Conservation (phyloP, 2,888 invertebrate genomes). For the Tenthredo scrophulariae region DNA sequence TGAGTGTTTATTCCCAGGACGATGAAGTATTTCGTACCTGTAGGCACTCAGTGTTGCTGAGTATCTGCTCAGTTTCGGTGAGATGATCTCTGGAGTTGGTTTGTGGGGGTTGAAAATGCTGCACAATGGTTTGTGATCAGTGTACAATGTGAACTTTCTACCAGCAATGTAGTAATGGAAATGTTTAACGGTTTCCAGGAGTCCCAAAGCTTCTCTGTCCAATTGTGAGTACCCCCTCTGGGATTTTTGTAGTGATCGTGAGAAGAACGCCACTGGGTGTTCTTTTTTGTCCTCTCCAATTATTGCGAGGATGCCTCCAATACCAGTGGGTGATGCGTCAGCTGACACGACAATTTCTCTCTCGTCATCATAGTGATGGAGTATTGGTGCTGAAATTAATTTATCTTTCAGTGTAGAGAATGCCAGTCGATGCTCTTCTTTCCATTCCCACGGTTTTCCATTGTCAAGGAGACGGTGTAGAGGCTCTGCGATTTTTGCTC, state of each 20-base stretch:
- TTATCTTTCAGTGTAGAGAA: not conserved
- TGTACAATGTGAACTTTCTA: not conserved
- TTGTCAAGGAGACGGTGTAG: not conserved
- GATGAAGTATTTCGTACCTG: constrained; percentile 48
- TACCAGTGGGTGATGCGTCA: constrained; percentile 29
- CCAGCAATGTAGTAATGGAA: not conserved
- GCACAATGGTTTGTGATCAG: constrained; percentile 56
- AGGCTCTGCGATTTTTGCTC: constrained; percentile 1
- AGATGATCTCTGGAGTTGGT: constrained; percentile 61
- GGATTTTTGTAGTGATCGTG: constrained; percentile 62
- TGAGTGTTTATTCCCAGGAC: not conserved
- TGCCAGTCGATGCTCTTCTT: not conserved
- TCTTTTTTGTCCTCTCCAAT: not conserved
- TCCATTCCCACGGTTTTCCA: not conserved
- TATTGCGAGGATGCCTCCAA: not conserved
- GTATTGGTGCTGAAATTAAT: constrained; percentile 1
- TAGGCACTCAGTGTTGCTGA: constrained; percentile 65
- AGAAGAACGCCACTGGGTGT: constrained; percentile 20
- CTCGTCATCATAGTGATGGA: not conserved
- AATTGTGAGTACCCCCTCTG: constrained; percentile 53
- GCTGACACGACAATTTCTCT: not conserved
- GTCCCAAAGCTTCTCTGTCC: not conserved
- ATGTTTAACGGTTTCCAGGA: constrained; percentile 1
- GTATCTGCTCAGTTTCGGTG: constrained; percentile 63
- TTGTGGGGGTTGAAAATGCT: constrained; percentile 60